phyloP scores from a whole-genome alignment of 2,797 vertebrate species.

The Bovichtus diacanthus region DNA sequence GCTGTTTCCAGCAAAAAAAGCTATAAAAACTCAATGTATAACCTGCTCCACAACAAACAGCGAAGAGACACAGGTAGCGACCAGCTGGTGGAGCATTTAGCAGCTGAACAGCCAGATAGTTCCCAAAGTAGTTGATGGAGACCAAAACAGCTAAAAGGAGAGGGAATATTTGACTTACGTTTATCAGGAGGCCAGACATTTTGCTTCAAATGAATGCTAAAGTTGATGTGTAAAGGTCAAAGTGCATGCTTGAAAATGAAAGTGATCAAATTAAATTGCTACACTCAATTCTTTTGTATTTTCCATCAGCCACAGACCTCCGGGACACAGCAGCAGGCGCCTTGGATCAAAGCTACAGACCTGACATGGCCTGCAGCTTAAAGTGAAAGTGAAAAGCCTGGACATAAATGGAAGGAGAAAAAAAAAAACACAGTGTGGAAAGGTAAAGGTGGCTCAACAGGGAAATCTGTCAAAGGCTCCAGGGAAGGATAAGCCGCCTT shows the following conservation, averaged over 20 bases:
- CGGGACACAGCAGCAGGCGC: constrained; percentile 19
- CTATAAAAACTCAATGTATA: not conserved
- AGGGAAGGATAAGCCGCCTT: constrained; percentile 48
- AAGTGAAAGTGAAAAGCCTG: constrained; percentile 43
- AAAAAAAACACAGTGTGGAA: constrained; percentile 33
- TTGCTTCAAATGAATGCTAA: not conserved
- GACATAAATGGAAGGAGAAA: constrained; percentile 59
- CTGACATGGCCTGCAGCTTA: constrained; percentile 48
- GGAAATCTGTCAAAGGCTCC: constrained; percentile 71
- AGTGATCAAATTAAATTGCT: constrained; percentile 25
- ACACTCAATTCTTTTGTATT: constrained; percentile 10
- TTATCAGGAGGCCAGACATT: not conserved
- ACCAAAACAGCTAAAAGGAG: not conserved
- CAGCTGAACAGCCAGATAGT: not conserved
- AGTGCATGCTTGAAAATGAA: constrained; percentile 19
- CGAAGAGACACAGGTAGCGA: not conserved
- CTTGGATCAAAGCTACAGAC: constrained; percentile 46
- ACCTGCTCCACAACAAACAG: not conserved
- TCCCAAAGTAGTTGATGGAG: not conserved
- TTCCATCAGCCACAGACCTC: constrained; percentile 13
- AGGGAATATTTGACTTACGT: not conserved
- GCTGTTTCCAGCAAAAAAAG: not conserved
- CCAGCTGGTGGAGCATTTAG: not conserved
- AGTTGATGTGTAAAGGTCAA: constrained; percentile 7
- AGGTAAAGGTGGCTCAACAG: constrained; percentile 53